Conservation (phyloP, 2,797 vertebrate species). For the Peromyscus nudipes region DNA sequence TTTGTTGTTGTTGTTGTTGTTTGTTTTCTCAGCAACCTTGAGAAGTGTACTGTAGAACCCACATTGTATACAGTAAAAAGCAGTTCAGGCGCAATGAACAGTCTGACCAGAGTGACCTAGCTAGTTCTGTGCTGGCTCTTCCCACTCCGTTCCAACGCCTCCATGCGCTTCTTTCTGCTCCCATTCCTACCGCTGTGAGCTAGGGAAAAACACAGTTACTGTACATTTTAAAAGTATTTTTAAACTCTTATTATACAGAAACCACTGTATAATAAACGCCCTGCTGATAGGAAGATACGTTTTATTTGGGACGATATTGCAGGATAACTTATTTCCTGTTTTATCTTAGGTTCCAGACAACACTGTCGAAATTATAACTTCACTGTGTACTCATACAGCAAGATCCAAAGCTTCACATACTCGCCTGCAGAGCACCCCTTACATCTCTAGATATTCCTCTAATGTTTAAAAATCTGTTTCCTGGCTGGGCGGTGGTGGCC, state of each 20-base stretch:
- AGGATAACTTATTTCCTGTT: slow-evolving; percentile 9
- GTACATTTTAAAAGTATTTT: not conserved
- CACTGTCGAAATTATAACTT: not conserved
- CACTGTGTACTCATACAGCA: not conserved
- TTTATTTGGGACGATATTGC: not conserved
- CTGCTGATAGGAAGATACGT: slow-evolving; percentile 21
- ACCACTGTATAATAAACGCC: slow-evolving; percentile 12
- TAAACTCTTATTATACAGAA: not conserved
- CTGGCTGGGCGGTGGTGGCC: not conserved
- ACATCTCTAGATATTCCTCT: not conserved
- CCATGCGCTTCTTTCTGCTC: not conserved
- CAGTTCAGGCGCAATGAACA: not conserved
- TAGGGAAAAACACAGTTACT: not conserved
- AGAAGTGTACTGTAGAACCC: not conserved
- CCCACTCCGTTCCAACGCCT: too few species aligned
- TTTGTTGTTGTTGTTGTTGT: not conserved
- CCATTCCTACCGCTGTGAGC: not conserved
- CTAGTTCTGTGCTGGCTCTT: not conserved
- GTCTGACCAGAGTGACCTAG: not conserved
- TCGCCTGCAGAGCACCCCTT: not conserved
- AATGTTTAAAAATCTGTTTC: not conserved
- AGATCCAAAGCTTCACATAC: not conserved
- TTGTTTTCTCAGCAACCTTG: not conserved
- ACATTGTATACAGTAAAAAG: slow-evolving; percentile 11
- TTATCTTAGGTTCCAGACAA: slow-evolving; percentile 43